Conservation (phyloP, 2,113 vertebrate species). For the Riparia riparia region DNA sequence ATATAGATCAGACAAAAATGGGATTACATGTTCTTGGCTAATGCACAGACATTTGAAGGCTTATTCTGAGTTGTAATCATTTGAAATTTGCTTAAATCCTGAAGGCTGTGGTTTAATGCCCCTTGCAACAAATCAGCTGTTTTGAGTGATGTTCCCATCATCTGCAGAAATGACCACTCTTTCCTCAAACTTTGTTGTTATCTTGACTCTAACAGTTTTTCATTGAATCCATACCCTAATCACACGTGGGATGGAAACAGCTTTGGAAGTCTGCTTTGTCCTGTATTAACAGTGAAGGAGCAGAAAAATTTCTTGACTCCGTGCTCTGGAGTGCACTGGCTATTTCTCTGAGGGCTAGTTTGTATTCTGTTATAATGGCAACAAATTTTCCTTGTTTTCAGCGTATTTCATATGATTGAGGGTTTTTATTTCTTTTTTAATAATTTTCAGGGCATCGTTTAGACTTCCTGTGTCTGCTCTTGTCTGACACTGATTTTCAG, state of each 20-base stretch:
- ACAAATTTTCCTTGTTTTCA: not conserved
- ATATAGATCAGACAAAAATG: not conserved
- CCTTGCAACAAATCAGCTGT: not conserved
- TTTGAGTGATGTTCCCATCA: not conserved
- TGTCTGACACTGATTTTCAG: not conserved
- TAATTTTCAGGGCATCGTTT: not conserved
- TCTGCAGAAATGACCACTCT: not conserved
- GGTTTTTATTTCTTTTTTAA: not conserved
- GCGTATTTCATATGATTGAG: not conserved
- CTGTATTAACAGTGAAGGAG: not conserved
- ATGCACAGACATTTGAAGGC: not conserved
- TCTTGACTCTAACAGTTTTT: not conserved
- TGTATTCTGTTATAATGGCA: not conserved
- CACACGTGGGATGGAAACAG: not conserved
- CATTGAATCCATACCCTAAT: not conserved
- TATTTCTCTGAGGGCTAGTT: not conserved
- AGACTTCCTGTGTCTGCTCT: not conserved
- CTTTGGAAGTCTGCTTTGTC: not conserved
- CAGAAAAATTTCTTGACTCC: not conserved
- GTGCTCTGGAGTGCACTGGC: not conserved
- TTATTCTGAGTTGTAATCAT: not conserved
- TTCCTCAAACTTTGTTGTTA: not conserved
- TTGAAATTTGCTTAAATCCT: slow-evolving; percentile 5
- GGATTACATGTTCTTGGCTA: not conserved
- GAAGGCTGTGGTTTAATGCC: not conserved